Evolutionary conservation across 2,888 invertebrate species (phyloP).

Genomic region (Drosophila robusta): DNA sequence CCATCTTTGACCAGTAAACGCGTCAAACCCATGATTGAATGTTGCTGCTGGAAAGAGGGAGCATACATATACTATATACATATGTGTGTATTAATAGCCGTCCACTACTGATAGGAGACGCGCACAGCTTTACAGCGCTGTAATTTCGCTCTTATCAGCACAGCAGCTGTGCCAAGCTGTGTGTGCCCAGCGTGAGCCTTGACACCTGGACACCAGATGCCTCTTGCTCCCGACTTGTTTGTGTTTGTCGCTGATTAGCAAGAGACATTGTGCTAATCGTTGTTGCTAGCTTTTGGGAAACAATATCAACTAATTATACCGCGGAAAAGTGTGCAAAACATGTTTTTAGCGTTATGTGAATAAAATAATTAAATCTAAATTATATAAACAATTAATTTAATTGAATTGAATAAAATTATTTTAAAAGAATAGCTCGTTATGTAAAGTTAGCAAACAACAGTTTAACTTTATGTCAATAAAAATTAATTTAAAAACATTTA

Average conservation of each 20-base stretch:
- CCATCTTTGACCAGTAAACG: constrained; percentile 88
- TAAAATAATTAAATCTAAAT: too few species aligned
- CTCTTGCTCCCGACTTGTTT: constrained; percentile 2
- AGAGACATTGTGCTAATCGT: neutral
- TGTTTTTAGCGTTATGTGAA: too few species aligned
- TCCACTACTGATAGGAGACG: constrained; percentile 13
- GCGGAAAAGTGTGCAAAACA: too few species aligned
- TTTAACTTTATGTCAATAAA: too few species aligned
- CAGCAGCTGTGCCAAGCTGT: constrained; percentile 22
- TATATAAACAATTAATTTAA: too few species aligned
- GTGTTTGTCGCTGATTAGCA: constrained; percentile 7
- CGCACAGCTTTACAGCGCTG: constrained; percentile 25
- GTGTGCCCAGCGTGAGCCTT: constrained; percentile 20
- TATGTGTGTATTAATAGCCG: constrained; percentile 8
- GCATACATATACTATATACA: neutral
- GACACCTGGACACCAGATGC: constrained; percentile 47
- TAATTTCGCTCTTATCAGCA: constrained; percentile 42
- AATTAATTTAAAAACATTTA: too few species aligned
- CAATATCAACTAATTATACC: too few species aligned
- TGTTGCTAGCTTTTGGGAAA: too few species aligned
- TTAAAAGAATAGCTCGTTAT: too few species aligned
- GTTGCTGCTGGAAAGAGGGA: neutral
- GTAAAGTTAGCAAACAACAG: too few species aligned
- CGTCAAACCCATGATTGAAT: constrained; percentile 68
- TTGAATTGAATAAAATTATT: too few species aligned